A percentile compares a stretch with the other conserved stretches of the same genome.
Evolutionary conservation across 2,113 vertebrate genomes (phyloP).

Genomic region (Lampris megalopsis): DNA sequence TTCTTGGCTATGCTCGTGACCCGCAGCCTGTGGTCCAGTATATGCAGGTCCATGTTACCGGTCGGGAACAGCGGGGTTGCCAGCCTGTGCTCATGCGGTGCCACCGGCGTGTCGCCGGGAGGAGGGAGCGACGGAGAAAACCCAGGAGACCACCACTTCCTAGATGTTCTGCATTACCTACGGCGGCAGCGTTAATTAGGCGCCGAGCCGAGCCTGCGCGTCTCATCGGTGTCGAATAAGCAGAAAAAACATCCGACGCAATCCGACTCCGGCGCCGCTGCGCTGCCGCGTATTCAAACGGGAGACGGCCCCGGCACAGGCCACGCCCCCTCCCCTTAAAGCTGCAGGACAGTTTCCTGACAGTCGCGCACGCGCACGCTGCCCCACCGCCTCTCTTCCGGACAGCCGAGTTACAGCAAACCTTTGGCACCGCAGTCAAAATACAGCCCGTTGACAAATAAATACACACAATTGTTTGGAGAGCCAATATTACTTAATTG

Average conservation of each 20-base stretch:
- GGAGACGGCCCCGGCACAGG: conserved; percentile 27
- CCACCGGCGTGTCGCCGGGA: no score
- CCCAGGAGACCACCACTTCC: background rate
- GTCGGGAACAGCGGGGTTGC: conserved; percentile 1
- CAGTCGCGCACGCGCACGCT: background rate
- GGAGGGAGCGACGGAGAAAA: background rate
- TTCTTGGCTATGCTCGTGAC: conserved; percentile 83
- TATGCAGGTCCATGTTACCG: conserved; percentile 84
- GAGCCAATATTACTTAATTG: no score
- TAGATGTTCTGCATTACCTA: conserved; percentile 12
- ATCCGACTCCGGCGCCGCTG: conserved; percentile 37
- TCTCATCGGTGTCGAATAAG: conserved; percentile 27
- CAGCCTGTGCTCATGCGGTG: conserved; percentile 9
- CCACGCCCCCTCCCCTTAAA: conserved; percentile 78
- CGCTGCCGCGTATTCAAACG: conserved; percentile 67
- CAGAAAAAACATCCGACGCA: conserved; percentile 60
- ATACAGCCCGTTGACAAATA: no score
- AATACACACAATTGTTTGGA: no score
- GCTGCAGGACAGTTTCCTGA: conserved; percentile 39
- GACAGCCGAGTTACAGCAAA: background rate
- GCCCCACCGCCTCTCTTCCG: no score
- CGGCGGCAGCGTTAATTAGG: background rate
- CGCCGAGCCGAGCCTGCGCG: conserved; percentile 2
- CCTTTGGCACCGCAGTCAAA: no score
- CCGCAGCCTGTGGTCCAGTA: conserved; percentile 83